Evolutionary conservation across 2,888 invertebrate genomes (phyloP).

Genomic region (Shargacucullia verbasci): DNA sequence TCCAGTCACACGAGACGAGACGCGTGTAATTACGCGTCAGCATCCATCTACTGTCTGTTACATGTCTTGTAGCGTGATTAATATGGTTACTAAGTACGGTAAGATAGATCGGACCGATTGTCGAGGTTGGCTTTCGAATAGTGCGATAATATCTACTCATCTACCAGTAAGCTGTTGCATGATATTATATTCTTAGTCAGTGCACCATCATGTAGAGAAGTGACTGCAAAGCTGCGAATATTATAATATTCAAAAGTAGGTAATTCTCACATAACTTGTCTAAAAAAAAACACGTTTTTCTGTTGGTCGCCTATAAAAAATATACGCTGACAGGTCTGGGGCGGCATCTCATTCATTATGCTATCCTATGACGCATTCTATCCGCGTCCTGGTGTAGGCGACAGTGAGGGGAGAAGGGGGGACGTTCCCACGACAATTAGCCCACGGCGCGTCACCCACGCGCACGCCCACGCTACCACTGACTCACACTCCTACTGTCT

Average conservation of each 20-base stretch:
- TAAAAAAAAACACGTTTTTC: background rate
- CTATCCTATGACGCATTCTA: constrained; percentile 54
- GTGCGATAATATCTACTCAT: constrained; percentile 14
- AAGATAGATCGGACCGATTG: constrained; percentile 40
- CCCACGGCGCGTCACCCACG: constrained; percentile 70
- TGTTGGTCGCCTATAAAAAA: constrained; percentile 28
- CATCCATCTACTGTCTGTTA: constrained; percentile 52
- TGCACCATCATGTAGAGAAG: background rate
- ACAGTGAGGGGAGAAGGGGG: constrained; percentile 37
- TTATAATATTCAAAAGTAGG: too few species aligned
- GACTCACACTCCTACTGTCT: constrained; percentile 67
- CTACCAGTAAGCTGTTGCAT: too few species aligned
- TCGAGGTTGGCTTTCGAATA: constrained; percentile 23
- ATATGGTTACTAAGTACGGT: constrained; percentile 31
- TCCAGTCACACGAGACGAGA: constrained; percentile 51
- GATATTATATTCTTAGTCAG: too few species aligned
- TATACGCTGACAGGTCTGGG: constrained; percentile 35
- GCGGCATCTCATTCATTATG: constrained; percentile 47
- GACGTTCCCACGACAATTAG: constrained; percentile 85
- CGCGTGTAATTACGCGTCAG: constrained; percentile 54
- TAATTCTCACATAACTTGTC: constrained; percentile 1
- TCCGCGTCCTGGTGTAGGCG: constrained; percentile 53
- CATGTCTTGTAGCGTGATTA: constrained; percentile 49
- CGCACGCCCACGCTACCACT: constrained; percentile 56
- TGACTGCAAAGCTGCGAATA: background rate